A percentile compares a stretch with the other conserved stretches of the same genome.
These are phyloP conservation scores for Montipora efflorescens DNA, from an alignment of 64 coral and sea anemone species.

Conservation along the genomic window DNA sequence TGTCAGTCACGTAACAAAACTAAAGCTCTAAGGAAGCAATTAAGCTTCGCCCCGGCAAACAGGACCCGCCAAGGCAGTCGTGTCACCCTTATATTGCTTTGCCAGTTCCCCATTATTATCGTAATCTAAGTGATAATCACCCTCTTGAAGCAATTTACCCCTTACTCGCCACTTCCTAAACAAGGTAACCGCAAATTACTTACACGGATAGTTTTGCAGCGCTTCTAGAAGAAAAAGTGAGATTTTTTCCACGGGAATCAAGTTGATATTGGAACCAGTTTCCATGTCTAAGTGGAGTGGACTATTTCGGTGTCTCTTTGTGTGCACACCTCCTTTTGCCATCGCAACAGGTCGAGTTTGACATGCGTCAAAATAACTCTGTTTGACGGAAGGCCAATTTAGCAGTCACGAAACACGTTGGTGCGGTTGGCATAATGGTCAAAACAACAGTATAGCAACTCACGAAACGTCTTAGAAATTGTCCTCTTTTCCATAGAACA, in stretches of 20 bases:
- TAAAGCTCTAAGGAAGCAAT: constrained; percentile 23
- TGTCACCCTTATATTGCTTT: constrained; percentile 43
- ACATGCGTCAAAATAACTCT: constrained; percentile 41
- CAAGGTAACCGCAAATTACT: constrained; percentile 49
- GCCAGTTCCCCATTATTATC: constrained; percentile 31
- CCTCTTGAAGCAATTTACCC: constrained; percentile 61
- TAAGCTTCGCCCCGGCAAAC: constrained; percentile 12
- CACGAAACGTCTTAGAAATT: constrained; percentile 41
- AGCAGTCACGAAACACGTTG: constrained; percentile 48
- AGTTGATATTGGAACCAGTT: constrained; percentile 21
- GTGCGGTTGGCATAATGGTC: constrained; percentile 13
- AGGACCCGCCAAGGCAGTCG: constrained; percentile 24
- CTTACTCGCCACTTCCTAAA: constrained; percentile 46
- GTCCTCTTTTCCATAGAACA: neutral
- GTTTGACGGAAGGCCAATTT: constrained; percentile 55
- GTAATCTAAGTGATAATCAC: constrained; percentile 62
- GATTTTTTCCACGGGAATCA: constrained; percentile 47
- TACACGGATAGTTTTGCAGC: neutral
- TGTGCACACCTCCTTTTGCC: constrained; percentile 15
- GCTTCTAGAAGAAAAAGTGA: constrained; percentile 1
- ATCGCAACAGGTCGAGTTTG: constrained; percentile 22
- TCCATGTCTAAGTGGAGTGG: constrained; percentile 7
- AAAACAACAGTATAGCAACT: constrained; percentile 58
- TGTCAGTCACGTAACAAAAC: constrained; percentile 16
- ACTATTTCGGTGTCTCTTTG: constrained; percentile 17